Evolutionary conservation across 2,888 invertebrate genomes (phyloP).

Genomic region (Carabus problematicus): DNA sequence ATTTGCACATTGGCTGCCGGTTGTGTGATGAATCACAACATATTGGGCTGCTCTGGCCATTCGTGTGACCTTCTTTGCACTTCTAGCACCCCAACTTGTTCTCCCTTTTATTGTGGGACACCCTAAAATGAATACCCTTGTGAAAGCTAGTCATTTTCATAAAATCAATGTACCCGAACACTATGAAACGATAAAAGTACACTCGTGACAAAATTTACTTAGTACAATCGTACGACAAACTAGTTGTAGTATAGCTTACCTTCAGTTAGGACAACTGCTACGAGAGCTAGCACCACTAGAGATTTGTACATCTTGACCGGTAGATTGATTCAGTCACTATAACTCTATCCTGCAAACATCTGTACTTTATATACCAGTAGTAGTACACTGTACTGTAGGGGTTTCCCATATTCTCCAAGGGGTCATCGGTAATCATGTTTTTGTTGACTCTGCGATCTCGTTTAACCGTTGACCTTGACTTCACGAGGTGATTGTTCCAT

Average conservation of each 20-base stretch:
- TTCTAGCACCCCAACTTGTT: slow-evolving; percentile 57
- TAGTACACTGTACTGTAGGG: slow-evolving; percentile 3
- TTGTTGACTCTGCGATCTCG: slow-evolving; percentile 10
- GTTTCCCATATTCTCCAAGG: slow-evolving; percentile 8
- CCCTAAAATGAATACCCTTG: slow-evolving; percentile 2
- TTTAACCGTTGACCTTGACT: slow-evolving; percentile 8
- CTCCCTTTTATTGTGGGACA: slow-evolving; percentile 55
- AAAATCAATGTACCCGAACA: neutral
- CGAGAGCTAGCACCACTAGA: neutral
- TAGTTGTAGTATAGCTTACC: slow-evolving; percentile 10
- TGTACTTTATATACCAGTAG: neutral
- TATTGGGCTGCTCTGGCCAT: slow-evolving; percentile 53
- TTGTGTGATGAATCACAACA: slow-evolving; percentile 60
- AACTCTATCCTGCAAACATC: neutral
- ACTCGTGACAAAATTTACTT: neutral
- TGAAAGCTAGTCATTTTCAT: too few species aligned
- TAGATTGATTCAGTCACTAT: neutral
- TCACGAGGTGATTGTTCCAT: neutral
- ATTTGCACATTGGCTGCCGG: slow-evolving; percentile 53
- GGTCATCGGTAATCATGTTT: slow-evolving; percentile 25
- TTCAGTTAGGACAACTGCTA: slow-evolving; percentile 10
- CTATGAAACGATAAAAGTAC: too few species aligned
- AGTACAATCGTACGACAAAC: slow-evolving; percentile 6
- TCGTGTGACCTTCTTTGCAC: slow-evolving; percentile 45
- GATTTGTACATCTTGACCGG: slow-evolving; percentile 8